phyloP scores from a whole-genome alignment of 2,113 vertebrate genomes.

The Cyprinodon tularosa region DNA sequence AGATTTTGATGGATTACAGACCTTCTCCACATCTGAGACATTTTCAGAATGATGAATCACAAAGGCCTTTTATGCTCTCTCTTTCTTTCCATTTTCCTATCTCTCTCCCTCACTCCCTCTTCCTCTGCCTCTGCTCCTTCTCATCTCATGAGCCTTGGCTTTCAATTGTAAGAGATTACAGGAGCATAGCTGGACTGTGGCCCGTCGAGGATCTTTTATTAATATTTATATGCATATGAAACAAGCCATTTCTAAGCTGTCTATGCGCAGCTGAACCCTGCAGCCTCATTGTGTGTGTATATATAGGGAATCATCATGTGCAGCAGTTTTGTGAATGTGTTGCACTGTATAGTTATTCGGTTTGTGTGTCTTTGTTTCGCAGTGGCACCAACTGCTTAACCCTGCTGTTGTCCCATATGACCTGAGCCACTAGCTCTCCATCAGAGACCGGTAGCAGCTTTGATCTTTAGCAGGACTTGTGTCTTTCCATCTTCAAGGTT shows the following conservation, averaged over 20 bases:
- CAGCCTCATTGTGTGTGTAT: slow-evolving; percentile 36
- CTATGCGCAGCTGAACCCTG: slow-evolving; percentile 67
- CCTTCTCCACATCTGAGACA: slow-evolving; percentile 81
- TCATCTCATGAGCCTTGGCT: slow-evolving; percentile 78
- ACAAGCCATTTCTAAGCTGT: slow-evolving; percentile 74
- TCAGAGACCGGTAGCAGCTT: slow-evolving; percentile 50
- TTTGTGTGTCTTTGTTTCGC: slow-evolving; percentile 14
- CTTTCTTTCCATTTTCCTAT: slow-evolving; percentile 50
- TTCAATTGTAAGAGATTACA: slow-evolving; percentile 82
- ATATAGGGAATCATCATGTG: slow-evolving; percentile 26
- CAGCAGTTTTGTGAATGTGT: slow-evolving; percentile 14
- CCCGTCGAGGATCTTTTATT: slow-evolving; percentile 79
- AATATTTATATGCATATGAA: slow-evolving; percentile 84
- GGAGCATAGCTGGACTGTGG: slow-evolving; percentile 75
- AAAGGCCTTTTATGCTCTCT: slow-evolving; percentile 74
- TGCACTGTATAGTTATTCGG: slow-evolving; percentile 14
- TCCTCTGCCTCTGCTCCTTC: slow-evolving; percentile 45
- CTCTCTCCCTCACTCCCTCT: slow-evolving; percentile 38
- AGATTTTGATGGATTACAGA: slow-evolving; percentile 85
- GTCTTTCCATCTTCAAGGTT: slow-evolving; percentile 69
- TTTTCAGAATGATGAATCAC: slow-evolving; percentile 84
- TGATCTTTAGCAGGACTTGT: slow-evolving; percentile 62
- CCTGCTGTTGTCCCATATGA: slow-evolving; percentile 45
- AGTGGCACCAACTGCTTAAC: slow-evolving; percentile 51
- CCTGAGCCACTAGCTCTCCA: slow-evolving; percentile 56